Evolutionary conservation across 2,888 invertebrate genomes (phyloP), one percentile per base, ranked within the genome.

Genomic region (Punctoribates punctum): DNA sequence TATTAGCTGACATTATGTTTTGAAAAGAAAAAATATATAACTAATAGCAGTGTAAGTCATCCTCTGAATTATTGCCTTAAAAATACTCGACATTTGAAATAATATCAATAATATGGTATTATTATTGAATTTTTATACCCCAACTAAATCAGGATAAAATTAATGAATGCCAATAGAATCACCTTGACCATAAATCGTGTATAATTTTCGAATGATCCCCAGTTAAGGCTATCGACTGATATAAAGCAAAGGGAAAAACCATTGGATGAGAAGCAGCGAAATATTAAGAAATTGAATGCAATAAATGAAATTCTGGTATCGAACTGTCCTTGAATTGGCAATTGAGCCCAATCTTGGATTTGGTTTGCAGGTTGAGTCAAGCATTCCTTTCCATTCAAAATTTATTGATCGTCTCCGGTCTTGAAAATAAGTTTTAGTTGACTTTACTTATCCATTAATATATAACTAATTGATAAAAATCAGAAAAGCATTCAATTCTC

Each of bases 381-480:
- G 23, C 70, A 70, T 70, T 70, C 38, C 70, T 13, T 70, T 70
- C 70, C 70, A n/a, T 67, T 62, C 62, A 70, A 34, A 23, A 70
- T 70, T 70, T 70, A 70, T 70, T 70, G 70, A 70, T 70, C 46
- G n/a, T 62, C 38, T 70, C 70, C 46, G 42, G 42, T 70, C 13
- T 29, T 29, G 11, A 29, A 65, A n/a, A 15, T 60, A 1, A 27
- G n/a, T 38, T 15, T 60, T 60, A 27, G 29, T 60, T 65, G 17
- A 17, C n/a, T 34, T 65, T 34, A 34, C 29, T 38, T n/a, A 25
- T 65, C 17, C 65, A 60, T 23, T n/a, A 34, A 65, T 65, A 65
- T 27, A 27, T 65, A 6, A 65, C 65, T 27, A 65, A 65, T 34
- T n/a, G 65, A 65, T 65, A 65, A 65, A 57, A 65, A 65, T 65